These are phyloP conservation scores for Elegia similella DNA, from an alignment of 2,888 invertebrate species.

Conservation along the genomic window DNA sequence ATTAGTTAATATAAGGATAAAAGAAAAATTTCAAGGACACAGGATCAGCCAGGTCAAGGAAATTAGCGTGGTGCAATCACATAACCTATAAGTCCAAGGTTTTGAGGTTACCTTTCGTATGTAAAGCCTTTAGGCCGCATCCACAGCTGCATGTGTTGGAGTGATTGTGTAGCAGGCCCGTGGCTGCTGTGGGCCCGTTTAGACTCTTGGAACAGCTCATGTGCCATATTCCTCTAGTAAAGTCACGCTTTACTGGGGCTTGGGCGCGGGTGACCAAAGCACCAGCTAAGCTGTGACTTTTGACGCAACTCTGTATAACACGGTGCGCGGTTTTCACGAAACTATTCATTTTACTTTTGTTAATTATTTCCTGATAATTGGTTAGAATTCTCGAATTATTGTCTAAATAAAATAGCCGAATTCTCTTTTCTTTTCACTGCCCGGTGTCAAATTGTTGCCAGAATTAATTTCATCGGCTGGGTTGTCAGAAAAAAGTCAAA, in stretches of 20 bases:
- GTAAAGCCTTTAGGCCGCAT: constrained; percentile 83
- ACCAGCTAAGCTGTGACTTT: constrained; percentile 55
- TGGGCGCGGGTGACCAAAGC: constrained; percentile 63
- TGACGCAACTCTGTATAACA: constrained; percentile 63
- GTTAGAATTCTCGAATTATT: background rate
- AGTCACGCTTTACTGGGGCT: constrained; percentile 82
- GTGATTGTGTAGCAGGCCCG: constrained; percentile 76
- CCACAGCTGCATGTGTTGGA: constrained; percentile 86
- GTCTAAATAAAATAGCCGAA: constrained; percentile 24
- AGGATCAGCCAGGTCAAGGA: constrained; percentile 15
- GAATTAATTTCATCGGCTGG: background rate
- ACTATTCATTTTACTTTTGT: constrained; percentile 83
- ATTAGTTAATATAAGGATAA: constrained; percentile 7
- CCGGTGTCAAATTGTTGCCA: constrained; percentile 29
- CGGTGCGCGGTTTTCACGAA: constrained; percentile 84
- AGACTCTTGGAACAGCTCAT: constrained; percentile 80
- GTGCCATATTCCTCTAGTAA: constrained; percentile 87
- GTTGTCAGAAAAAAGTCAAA: background rate
- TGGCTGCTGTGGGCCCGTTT: constrained; percentile 50
- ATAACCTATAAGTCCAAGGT: constrained; percentile 57
- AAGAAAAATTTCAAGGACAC: constrained; percentile 11
- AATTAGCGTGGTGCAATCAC: constrained; percentile 58
- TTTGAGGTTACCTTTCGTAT: constrained; percentile 85
- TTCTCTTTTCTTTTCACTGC: constrained; percentile 25
- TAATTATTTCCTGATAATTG: background rate